Conservation (phyloP, 2,797 vertebrate genomes). For the Dendrocincla tyrannina region DNA sequence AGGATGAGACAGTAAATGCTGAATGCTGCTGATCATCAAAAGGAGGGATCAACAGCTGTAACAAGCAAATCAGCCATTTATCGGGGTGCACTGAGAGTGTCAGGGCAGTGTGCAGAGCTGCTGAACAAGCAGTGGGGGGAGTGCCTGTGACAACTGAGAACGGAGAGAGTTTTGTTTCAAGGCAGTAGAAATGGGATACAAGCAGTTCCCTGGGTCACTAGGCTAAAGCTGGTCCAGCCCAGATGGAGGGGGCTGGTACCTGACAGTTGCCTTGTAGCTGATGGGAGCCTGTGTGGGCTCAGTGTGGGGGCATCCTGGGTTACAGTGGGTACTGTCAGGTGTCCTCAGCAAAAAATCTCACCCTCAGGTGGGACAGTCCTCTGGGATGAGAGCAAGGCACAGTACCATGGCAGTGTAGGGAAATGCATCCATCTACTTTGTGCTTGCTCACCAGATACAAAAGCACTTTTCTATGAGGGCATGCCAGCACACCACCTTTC, state of each 20-base stretch:
- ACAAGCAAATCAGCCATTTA: not conserved
- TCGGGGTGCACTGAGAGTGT: not conserved
- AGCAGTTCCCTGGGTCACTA: not conserved
- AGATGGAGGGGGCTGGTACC: not conserved
- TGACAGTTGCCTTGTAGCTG: not conserved
- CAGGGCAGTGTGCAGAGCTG: rapidly evolving
- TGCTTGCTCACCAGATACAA: not conserved
- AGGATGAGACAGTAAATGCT: not conserved
- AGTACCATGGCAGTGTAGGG: not conserved
- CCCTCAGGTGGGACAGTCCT: not conserved
- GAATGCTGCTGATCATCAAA: not conserved
- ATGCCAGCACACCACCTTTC: not conserved
- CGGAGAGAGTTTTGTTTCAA: not conserved
- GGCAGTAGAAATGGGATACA: not conserved
- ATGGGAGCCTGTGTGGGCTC: not conserved
- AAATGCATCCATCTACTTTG: not conserved
- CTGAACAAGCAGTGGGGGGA: not conserved
- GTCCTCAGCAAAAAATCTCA: not conserved
- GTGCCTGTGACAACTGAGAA: not conserved
- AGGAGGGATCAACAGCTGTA: not conserved
- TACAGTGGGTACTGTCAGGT: not conserved
- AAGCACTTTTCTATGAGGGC: not conserved
- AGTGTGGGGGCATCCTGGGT: not conserved
- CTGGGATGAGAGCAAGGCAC: not conserved
- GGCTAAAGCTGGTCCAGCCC: not conserved